These are phyloP conservation scores for Coreoperca whiteheadi DNA, from an alignment of 2,113 vertebrate genomes.

Conservation along the genomic window DNA sequence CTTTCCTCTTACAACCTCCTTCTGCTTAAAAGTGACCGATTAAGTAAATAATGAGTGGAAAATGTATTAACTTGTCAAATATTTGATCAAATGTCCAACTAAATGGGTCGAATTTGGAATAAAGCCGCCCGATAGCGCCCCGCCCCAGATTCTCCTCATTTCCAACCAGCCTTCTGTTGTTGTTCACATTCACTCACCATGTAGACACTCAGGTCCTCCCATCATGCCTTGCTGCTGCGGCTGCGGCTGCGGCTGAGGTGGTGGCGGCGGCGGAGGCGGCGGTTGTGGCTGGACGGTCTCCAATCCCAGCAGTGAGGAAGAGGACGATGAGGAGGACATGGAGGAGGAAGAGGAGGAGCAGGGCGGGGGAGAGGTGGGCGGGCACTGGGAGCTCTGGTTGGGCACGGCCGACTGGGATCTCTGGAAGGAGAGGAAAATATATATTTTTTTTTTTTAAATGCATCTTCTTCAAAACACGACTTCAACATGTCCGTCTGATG, in stretches of 20 bases:
- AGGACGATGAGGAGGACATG: constrained; percentile 85
- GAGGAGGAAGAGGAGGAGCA: constrained; percentile 84
- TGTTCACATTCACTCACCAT: constrained; percentile 75
- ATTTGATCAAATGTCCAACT: neutral
- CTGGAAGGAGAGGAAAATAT: constrained; percentile 56
- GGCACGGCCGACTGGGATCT: constrained; percentile 85
- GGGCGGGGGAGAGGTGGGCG: constrained; percentile 81
- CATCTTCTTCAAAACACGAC: too few species aligned
- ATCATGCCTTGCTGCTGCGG: constrained; percentile 76
- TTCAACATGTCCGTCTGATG: too few species aligned
- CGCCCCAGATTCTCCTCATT: too few species aligned
- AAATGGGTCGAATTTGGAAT: neutral
- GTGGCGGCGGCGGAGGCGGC: constrained; percentile 61
- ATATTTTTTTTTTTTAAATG: too few species aligned
- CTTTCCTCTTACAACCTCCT: neutral
- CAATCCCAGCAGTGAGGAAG: constrained; percentile 83
- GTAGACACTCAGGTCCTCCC: constrained; percentile 83
- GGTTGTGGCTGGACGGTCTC: constrained; percentile 79
- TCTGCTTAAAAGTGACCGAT: neutral
- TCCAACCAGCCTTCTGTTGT: neutral
- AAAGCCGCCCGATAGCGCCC: neutral
- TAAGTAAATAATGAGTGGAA: neutral
- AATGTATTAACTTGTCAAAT: neutral
- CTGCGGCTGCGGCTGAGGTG: constrained; percentile 54
- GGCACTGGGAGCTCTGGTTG: constrained; percentile 87